Conservation (phyloP, 2,797 vertebrate species). For the Esox lucius region DNA sequence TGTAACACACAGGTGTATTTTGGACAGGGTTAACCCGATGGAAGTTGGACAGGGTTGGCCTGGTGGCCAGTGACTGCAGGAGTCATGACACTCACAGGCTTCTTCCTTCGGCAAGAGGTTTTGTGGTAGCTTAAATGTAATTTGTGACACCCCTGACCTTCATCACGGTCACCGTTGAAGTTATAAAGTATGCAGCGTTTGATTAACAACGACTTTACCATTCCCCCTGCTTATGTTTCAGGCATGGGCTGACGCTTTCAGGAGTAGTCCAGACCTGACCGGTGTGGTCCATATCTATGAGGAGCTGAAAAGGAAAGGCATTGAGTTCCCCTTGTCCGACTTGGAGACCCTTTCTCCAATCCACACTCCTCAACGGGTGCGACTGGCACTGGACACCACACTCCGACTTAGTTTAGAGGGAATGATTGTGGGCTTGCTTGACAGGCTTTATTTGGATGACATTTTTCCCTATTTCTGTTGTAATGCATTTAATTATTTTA, state of each 20-base stretch:
- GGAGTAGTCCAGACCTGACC: conserved; percentile 96
- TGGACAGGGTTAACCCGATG: too few relatives aligned
- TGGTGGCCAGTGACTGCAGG: too few relatives aligned
- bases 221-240: conserved; percentile 51
- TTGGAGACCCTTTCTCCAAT: conserved; percentile 94
- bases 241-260: conserved; percentile 98
- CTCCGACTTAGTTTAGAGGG: neutral
- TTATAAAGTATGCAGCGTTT: neutral
- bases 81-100: neutral
- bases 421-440: neutral
- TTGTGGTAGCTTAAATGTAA: neutral
- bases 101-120: neutral
- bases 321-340: conserved; percentile 94
- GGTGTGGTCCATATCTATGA: conserved; percentile 97
- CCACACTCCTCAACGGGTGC: conserved; percentile 93
- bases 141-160: neutral
- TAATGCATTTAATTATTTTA: neutral
- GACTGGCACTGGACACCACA: conserved; percentile 15
- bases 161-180: neutral
- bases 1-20: too few relatives aligned
- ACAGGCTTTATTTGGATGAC: conserved; percentile 8
- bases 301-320: conserved; percentile 96
- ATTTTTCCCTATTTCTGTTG: conserved; percentile 34
- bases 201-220: neutral
- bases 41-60: too few relatives aligned